Conservation (phyloP, 2,797 vertebrate species). For the Acridotheres tristis region DNA sequence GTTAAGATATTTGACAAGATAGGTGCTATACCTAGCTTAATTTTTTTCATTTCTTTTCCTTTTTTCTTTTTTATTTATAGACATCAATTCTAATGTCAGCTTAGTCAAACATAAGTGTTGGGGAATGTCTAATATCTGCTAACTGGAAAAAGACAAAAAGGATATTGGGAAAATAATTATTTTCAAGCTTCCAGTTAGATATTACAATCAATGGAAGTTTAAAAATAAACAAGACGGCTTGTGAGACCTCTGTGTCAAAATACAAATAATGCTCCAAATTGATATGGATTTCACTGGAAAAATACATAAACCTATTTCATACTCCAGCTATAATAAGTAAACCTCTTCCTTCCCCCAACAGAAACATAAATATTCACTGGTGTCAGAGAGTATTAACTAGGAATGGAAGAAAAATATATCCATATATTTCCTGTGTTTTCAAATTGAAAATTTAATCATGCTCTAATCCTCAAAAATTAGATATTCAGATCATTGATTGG, state of each 20-base stretch:
- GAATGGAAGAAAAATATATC: not conserved
- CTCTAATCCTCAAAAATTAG: not conserved
- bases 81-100: slow-evolving; percentile 22
- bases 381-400: not conserved
- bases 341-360: not conserved
- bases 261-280: slow-evolving; percentile 9
- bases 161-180: slow-evolving; percentile 2
- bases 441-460: not conserved
- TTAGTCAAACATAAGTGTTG: not conserved
- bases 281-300: slow-evolving; percentile 10
- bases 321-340: not conserved
- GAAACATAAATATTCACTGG: not conserved
- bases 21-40: not conserved
- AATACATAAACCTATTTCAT: not conserved
- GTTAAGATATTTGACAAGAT: slow-evolving; percentile 47
- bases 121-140: not conserved
- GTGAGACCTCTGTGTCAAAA: not conserved
- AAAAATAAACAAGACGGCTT: slow-evolving; percentile 20
- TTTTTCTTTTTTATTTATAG: slow-evolving; percentile 9
- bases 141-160: slow-evolving; percentile 18
- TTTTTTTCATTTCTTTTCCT: not conserved
- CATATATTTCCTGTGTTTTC: not conserved
- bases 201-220: slow-evolving; percentile 8
- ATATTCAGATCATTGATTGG: not conserved
- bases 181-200: not conserved